Evolutionary conservation across 2,888 invertebrate genomes (phyloP).

Genomic region (Mesoligia furuncula): DNA sequence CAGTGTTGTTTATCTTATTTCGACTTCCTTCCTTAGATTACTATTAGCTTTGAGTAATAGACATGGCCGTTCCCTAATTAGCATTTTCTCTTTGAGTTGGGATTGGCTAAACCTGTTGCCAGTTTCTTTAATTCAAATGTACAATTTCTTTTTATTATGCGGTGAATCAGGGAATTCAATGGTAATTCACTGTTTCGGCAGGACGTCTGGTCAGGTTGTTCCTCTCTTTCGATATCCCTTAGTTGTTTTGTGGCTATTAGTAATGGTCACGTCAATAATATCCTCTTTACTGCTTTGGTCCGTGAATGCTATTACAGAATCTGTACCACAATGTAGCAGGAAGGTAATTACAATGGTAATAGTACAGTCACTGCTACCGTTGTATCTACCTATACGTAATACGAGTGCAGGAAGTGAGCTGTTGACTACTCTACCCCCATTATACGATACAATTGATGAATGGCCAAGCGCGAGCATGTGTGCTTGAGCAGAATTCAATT

Average conservation of each 20-base stretch:
- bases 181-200: conserved; percentile 6
- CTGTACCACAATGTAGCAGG: conserved; percentile 58
- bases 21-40: conserved; percentile 68
- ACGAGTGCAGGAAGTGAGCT: conserved; percentile 81
- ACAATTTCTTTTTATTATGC: conserved; percentile 36
- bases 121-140: conserved; percentile 30
- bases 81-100: conserved; percentile 47
- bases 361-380: conserved; percentile 51
- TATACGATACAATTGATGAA: conserved; percentile 87
- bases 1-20: conserved; percentile 66
- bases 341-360: conserved; percentile 64
- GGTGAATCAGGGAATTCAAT: conserved; percentile 8
- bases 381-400: conserved; percentile 68
- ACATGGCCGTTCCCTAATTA: conserved; percentile 55
- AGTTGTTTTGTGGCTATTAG: background rate
- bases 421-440: conserved; percentile 85
- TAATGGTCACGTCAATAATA: background rate
- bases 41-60: conserved; percentile 56
- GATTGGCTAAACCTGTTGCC: conserved; percentile 41
- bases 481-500: conserved; percentile 86
- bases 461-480: conserved; percentile 85
- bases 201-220: background rate
- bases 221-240: background rate
- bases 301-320: conserved; percentile 27
- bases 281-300: background rate